Evolutionary conservation across 2,797 vertebrate genomes (phyloP), one percentile per base, ranked within the genome.

Genomic region (Neoniphon sammara): DNA sequence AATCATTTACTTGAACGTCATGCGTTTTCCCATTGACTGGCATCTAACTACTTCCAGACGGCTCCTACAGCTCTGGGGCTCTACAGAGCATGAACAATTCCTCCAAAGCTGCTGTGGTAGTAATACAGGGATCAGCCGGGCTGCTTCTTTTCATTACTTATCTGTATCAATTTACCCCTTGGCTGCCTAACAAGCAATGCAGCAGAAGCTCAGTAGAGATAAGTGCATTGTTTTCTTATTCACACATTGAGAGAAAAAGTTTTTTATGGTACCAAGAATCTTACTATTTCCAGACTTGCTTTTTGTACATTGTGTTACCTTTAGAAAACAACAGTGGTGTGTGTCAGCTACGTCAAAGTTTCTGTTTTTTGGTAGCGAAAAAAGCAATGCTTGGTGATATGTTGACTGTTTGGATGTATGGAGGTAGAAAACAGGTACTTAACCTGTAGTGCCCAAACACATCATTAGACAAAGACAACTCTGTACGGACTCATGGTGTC

Each of bases 241-340:
- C 88, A 90, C 84, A 89, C 80, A 81, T 68, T 70, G 83, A 87
- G 72, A 79, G 77, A 61, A 66, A 80, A 68, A 10, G 17, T 90
- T 92, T 95, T 95, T 90, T 94, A 94, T 93, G 92, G 90, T 93
- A 90, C 86, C 70, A 84, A 91, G 85, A 93, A 87, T 93, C 90
- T 91, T 91, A 92, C 85, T 93, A 93, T 94, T 94, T 94, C 88
- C 85, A 92, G 88, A 94, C 87, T 92, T 94, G 91, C 89, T 93
- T 95, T 95, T 95, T 94, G 94, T 95, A 95, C 91, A 84, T 93
- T 92, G 93, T 94, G 92, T 93, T 94, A 94, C 90, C 90, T 94
- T 94, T 94, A 94, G 92, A 92, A 75, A 89, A 88, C 86, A 73
- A 88, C 88, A 86, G 87, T 93, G 91, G 83, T 92, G 89, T 92